phyloP scores from a whole-genome alignment of 2,113 vertebrate genomes.

The Phrynosoma blainvillii region DNA sequence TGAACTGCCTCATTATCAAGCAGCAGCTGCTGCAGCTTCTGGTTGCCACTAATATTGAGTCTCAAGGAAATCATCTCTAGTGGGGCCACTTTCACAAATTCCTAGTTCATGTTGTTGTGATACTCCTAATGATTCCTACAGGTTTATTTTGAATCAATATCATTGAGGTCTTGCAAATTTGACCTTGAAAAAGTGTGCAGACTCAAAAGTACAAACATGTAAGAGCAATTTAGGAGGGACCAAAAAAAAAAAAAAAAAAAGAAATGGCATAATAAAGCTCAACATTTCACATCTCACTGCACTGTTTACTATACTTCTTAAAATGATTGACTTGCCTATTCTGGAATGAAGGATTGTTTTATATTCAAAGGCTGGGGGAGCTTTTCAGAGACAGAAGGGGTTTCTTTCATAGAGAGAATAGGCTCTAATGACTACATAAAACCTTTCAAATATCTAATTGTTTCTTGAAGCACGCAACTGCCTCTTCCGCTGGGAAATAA shows the following conservation, averaged over 20 bases:
- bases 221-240: constrained; percentile 32
- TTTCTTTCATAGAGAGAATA: constrained; percentile 13
- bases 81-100: constrained; percentile 2
- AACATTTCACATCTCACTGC: constrained; percentile 50
- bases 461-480: neutral
- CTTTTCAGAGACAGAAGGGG: constrained; percentile 29
- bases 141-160: constrained; percentile 31
- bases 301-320: constrained; percentile 47
- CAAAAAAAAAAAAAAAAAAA: neutral
- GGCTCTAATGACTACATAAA: neutral
- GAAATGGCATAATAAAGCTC: constrained; percentile 26
- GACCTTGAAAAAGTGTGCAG: constrained; percentile 42
- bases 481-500: neutral
- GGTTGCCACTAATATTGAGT: neutral
- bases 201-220: constrained; percentile 27
- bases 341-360: constrained; percentile 17
- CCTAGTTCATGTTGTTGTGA: neutral
- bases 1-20: neutral
- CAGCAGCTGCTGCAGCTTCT: neutral
- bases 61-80: constrained; percentile 18
- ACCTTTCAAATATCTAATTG: constrained; percentile 2
- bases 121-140: neutral
- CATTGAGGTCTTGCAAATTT: constrained; percentile 26
- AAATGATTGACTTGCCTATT: constrained; percentile 38
- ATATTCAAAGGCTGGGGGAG: neutral